Evolutionary conservation across 2,797 vertebrate species (phyloP).

Genomic region (Ispidina lecontei): DNA sequence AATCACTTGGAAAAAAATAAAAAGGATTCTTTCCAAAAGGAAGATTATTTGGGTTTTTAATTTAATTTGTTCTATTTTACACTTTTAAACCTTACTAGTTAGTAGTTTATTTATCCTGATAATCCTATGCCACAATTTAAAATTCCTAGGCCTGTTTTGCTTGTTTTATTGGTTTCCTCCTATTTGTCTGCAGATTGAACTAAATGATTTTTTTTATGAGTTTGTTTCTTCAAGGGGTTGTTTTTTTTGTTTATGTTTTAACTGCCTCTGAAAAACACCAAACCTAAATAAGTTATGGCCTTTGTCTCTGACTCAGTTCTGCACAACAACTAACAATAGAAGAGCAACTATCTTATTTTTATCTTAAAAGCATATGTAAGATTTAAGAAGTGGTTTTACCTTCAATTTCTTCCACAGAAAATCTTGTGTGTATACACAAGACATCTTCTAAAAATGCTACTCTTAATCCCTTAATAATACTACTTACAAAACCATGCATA

Average conservation of each 20-base stretch:
- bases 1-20: neutral
- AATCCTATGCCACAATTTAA: neutral
- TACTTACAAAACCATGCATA: neutral
- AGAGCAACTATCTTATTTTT: neutral
- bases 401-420: neutral
- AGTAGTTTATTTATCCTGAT: neutral
- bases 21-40: neutral
- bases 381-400: neutral
- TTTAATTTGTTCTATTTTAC: neutral
- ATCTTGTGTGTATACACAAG: neutral
- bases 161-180: neutral
- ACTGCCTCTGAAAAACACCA: neutral
- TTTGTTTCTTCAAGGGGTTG: neutral
- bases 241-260: neutral
- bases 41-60: neutral
- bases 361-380: neutral
- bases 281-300: neutral
- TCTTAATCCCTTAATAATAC: neutral
- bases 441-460: neutral
- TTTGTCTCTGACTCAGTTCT: neutral
- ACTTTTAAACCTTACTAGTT: neutral
- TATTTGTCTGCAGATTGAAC: neutral
- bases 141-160: neutral
- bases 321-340: neutral
- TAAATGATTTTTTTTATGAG: rapidly evolving